These are phyloP conservation scores for Sebastolobus alascanus DNA, from an alignment of 2,797 vertebrate species.

Conservation along the genomic window DNA sequence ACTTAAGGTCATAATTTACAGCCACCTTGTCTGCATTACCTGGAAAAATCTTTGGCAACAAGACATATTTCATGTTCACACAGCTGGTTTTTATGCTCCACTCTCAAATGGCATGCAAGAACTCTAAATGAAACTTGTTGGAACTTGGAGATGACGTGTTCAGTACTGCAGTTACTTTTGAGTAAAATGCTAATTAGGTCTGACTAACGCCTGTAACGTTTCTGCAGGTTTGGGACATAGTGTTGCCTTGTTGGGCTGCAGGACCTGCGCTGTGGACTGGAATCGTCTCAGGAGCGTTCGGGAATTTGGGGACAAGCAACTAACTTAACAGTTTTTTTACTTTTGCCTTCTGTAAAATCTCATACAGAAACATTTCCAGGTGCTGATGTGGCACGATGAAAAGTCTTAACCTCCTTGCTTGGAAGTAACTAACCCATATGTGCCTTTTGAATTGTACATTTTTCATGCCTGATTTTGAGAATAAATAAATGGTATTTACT, in stretches of 20 bases:
- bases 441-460: conserved; percentile 73
- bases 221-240: conserved; percentile 56
- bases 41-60: not conserved
- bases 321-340: conserved; percentile 46
- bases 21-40: not conserved
- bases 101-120: not conserved
- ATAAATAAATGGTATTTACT: conserved; percentile 60
- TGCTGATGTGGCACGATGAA: conserved; percentile 37
- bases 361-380: conserved; percentile 43
- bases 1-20: not conserved
- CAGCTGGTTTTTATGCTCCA: not conserved
- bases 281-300: conserved; percentile 62
- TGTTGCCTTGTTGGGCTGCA: conserved; percentile 49
- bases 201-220: not conserved
- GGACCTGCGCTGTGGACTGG: conserved; percentile 62
- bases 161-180: not conserved
- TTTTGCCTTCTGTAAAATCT: conserved; percentile 47
- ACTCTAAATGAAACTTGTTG: not conserved
- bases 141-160: not conserved
- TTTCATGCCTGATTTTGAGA: conserved; percentile 48
- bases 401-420: conserved; percentile 51
- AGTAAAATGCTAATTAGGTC: not conserved
- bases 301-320: conserved; percentile 51
- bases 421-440: conserved; percentile 45
- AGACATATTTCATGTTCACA: not conserved